Evolutionary conservation across 2,113 vertebrate species (phyloP).

Genomic region (Plotosus lineatus): DNA sequence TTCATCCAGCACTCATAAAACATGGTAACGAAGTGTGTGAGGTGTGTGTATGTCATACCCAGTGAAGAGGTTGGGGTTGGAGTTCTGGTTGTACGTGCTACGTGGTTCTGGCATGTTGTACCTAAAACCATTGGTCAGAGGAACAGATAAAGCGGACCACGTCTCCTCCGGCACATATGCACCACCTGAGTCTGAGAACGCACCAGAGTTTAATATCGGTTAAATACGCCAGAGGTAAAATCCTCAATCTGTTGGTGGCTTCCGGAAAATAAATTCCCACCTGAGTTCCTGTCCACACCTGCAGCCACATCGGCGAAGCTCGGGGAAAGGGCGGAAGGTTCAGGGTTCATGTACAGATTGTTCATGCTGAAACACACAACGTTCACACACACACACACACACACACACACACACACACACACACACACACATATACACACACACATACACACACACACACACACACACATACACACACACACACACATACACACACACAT

Average conservation of each 20-base stretch:
- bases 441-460: too few species aligned
- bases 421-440: too few species aligned
- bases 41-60: slow-evolving; percentile 68
- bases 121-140: slow-evolving; percentile 83
- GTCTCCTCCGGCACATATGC: slow-evolving; percentile 81
- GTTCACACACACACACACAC: too few species aligned
- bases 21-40: neutral
- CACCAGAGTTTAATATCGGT: neutral
- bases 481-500: too few species aligned
- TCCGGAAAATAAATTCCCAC: slow-evolving; percentile 61
- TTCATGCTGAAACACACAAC: slow-evolving; percentile 56
- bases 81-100: slow-evolving; percentile 76
- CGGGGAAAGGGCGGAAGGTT: slow-evolving; percentile 54
- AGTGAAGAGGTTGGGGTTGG: slow-evolving; percentile 71
- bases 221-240: neutral
- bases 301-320: slow-evolving; percentile 79
- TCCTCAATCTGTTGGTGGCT: too few species aligned
- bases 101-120: slow-evolving; percentile 82
- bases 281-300: slow-evolving; percentile 80
- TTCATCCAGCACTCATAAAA: neutral
- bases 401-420: too few species aligned
- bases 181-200: slow-evolving; percentile 64
- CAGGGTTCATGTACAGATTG: slow-evolving; percentile 66
- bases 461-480: too few species aligned
- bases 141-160: slow-evolving; percentile 83